These are phyloP conservation scores for Amblyornis subalaris DNA, from an alignment of 2,113 vertebrate species.

Conservation along the genomic window DNA sequence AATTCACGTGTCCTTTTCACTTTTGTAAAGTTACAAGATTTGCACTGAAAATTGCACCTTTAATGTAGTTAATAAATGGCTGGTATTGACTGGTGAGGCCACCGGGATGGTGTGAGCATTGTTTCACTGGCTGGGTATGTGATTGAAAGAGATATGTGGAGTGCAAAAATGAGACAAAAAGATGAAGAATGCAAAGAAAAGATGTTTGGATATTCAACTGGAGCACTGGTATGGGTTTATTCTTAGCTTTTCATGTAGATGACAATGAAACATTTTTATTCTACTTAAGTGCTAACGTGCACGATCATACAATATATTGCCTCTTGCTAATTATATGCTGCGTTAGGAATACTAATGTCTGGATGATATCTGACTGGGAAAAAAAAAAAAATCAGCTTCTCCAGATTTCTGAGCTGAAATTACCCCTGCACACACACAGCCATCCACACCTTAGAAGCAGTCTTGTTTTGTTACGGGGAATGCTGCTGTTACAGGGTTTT, in stretches of 20 bases:
- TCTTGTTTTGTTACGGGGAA: constrained; percentile 48
- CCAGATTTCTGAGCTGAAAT: constrained; percentile 56
- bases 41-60: neutral
- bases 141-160: constrained; percentile 1
- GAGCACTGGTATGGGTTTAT: constrained; percentile 28
- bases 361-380: constrained; percentile 7
- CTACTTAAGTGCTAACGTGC: constrained; percentile 71
- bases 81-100: neutral
- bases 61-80: neutral
- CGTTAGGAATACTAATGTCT: constrained; percentile 50
- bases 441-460: constrained; percentile 51
- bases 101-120: neutral
- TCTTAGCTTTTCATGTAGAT: constrained; percentile 37
- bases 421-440: neutral
- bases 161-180: constrained; percentile 18
- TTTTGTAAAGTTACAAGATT: constrained; percentile 22
- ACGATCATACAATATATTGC: constrained; percentile 70
- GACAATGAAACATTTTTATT: constrained; percentile 60
- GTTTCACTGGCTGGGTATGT: neutral
- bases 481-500: constrained; percentile 53
- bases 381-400: constrained; percentile 26
- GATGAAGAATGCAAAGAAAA: neutral
- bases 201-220: constrained; percentile 41
- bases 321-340: constrained; percentile 69
- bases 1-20: neutral